phyloP scores from a whole-genome alignment of 2,888 invertebrate species.

The Megalurothrips usitatus region DNA sequence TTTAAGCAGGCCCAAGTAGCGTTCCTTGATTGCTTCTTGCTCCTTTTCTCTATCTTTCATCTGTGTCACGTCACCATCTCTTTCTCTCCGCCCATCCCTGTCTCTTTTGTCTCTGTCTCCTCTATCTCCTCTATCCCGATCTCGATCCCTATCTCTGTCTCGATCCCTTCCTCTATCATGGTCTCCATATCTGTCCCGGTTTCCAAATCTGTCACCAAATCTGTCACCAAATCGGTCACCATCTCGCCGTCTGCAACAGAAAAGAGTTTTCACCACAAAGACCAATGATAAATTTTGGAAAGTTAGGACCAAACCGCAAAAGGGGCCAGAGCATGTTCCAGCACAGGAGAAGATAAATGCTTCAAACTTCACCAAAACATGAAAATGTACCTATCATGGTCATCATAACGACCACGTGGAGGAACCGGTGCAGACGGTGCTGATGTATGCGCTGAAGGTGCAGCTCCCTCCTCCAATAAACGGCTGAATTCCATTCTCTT shows the following conservation, averaged over 20 bases:
- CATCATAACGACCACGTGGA: slow-evolving; percentile 41
- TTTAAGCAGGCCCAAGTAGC: slow-evolving; percentile 89
- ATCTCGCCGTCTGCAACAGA: not conserved
- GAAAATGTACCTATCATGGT: slow-evolving; percentile 49
- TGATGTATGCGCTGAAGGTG: not conserved
- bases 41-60: slow-evolving; percentile 87
- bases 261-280: not conserved
- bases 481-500: slow-evolving; percentile 54
- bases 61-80: slow-evolving; percentile 54
- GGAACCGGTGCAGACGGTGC: not conserved
- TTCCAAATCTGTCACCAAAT: not conserved
- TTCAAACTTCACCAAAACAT: slow-evolving; percentile 37
- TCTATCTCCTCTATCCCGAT: slow-evolving; percentile 45
- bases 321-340: not conserved
- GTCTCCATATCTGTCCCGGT: not conserved
- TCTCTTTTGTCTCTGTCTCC: slow-evolving; percentile 48
- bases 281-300: not conserved
- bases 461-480: not conserved
- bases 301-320: not conserved
- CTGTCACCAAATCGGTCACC: not conserved
- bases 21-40: slow-evolving; percentile 90
- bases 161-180: not conserved
- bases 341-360: not conserved
- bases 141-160: slow-evolving; percentile 35
- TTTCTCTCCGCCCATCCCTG: slow-evolving; percentile 39